Percentiles rank a stretch among this genome's conserved stretches.
Evolutionary conservation across 2,113 vertebrate species (phyloP).

Genomic region (Urocitellus parryii): DNA sequence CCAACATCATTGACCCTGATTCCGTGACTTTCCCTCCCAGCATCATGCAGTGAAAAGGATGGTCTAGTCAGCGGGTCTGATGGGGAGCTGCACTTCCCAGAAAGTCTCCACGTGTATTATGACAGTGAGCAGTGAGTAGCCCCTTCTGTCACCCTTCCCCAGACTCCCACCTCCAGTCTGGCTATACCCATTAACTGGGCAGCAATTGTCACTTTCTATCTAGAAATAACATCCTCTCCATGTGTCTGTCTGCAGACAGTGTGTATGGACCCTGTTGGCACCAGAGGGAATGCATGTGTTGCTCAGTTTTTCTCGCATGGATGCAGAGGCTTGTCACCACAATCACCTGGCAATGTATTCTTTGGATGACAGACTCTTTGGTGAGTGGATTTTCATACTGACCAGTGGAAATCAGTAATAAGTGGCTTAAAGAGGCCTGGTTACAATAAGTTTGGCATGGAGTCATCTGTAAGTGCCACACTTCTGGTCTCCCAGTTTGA

Average conservation of each 20-base stretch:
- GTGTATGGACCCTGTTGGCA: slow-evolving; percentile 88
- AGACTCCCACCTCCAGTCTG: not conserved
- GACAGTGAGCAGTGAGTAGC: slow-evolving; percentile 89
- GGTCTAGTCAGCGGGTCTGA: slow-evolving; percentile 78
- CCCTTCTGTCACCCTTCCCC: not conserved
- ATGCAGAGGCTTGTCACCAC: slow-evolving; percentile 86
- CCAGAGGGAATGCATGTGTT: slow-evolving; percentile 84
- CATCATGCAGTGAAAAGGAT: slow-evolving; percentile 85
- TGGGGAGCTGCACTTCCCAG: slow-evolving; percentile 89
- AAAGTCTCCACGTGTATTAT: slow-evolving; percentile 81
- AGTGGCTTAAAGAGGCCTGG: not conserved
- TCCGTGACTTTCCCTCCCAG: slow-evolving; percentile 68
- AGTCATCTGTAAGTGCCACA: not conserved
- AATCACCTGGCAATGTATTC: slow-evolving; percentile 88
- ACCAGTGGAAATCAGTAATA: not conserved
- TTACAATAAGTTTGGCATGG: not conserved
- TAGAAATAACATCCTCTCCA: not conserved
- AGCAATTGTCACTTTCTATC: not conserved
- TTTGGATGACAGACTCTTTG: slow-evolving; percentile 82
- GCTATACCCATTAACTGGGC: not conserved
- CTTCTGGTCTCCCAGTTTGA: not conserved
- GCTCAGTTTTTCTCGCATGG: slow-evolving; percentile 88
- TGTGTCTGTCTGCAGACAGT: slow-evolving; percentile 84
- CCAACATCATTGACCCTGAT: not conserved
- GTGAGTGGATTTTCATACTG: slow-evolving; percentile 83